These are phyloP conservation scores for Pseudomyrmex cubaensis DNA, from an alignment of 1,140 invertebrate genomes.

Conservation along the genomic window DNA sequence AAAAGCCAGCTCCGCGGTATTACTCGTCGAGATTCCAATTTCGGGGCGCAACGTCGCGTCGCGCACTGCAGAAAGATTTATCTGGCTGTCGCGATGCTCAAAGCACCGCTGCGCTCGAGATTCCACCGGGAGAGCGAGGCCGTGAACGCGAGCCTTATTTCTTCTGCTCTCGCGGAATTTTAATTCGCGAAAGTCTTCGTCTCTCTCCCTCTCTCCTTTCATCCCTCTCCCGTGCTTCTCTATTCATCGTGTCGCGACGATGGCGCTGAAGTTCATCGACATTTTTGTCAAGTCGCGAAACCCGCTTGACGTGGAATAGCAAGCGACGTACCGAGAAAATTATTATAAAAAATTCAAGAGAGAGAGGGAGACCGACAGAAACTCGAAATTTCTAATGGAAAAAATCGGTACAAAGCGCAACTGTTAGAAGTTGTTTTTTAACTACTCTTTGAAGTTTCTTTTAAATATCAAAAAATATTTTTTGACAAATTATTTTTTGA, in stretches of 20 bases:
- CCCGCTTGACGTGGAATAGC: slow-evolving; percentile 17
- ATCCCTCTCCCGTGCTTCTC: not conserved
- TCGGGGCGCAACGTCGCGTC: not conserved
- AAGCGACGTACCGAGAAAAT: not conserved
- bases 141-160: slow-evolving; percentile 29
- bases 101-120: slow-evolving; percentile 11
- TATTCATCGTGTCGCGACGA: slow-evolving; percentile 3
- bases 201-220: too few relatives aligned
- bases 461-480: not conserved
- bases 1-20: slow-evolving; percentile 27
- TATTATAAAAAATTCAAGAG: slow-evolving; percentile 15
- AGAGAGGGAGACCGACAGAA: not conserved
- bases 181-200: slow-evolving; percentile 47
- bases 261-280: slow-evolving; percentile 35
- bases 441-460: not conserved
- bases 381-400: not conserved
- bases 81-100: slow-evolving; percentile 42
- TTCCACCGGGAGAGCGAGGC: slow-evolving; percentile 27
- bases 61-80: slow-evolving; percentile 38
- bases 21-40: slow-evolving; percentile 55
- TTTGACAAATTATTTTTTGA: too few relatives aligned
- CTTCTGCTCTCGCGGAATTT: slow-evolving; percentile 43
- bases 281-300: slow-evolving; percentile 50
- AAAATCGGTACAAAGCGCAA: slow-evolving; percentile 3
- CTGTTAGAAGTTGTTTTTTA: not conserved